These are phyloP conservation scores for Scomber colias DNA, from an alignment of 2,113 vertebrate genomes.

Conservation along the genomic window DNA sequence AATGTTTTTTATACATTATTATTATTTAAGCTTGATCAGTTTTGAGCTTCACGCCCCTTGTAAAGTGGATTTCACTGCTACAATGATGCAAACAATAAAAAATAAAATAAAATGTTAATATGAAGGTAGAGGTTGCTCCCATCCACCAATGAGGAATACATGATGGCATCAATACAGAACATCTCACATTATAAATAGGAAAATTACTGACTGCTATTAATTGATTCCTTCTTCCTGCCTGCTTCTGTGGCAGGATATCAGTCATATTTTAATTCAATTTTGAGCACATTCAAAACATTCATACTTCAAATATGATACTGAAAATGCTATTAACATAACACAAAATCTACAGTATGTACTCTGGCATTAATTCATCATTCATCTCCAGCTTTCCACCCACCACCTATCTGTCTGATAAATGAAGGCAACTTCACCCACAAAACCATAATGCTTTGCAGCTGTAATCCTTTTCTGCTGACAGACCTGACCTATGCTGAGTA, in stretches of 20 bases:
- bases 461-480: neutral
- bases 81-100: neutral
- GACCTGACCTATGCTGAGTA: neutral
- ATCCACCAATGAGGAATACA: too few relatives aligned
- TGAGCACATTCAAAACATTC: neutral
- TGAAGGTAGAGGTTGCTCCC: neutral
- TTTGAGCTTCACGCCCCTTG: slow-evolving; percentile 5
- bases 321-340: neutral
- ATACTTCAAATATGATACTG: neutral
- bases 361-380: neutral
- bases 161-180: too few relatives aligned
- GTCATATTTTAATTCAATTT: too few relatives aligned
- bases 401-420: slow-evolving; percentile 9
- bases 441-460: neutral
- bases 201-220: too few relatives aligned
- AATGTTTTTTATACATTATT: too few relatives aligned
- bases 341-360: neutral
- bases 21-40: neutral
- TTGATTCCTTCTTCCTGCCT: too few relatives aligned
- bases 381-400: neutral
- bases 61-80: slow-evolving; percentile 3
- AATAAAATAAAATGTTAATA: neutral
- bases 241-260: too few relatives aligned
- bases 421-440: slow-evolving; percentile 8
- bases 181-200: neutral